Evolutionary conservation across 2,113 vertebrate genomes (phyloP), one percentile per base, ranked within the genome.

Genomic region (Stercorarius parasiticus): DNA sequence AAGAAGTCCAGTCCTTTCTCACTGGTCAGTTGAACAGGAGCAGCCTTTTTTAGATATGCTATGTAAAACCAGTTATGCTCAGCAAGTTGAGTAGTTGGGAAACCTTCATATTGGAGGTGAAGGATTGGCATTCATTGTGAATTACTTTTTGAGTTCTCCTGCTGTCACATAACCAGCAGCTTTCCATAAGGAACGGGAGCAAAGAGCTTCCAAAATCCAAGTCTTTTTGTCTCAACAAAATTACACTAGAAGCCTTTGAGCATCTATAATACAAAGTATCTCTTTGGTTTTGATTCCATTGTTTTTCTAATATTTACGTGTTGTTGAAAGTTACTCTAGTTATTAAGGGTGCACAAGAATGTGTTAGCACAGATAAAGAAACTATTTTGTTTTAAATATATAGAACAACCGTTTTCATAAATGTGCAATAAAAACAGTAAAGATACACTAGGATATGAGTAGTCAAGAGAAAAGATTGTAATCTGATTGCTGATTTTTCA

Each of bases 11-110:
- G 97, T 96, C 97, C 97, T 97, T 96, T 96, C 95, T 94, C 79
- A 76, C 97, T 95, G 96, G 98, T 97, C 96, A 96, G 95, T 97
- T 96, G 98, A 98, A 97, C 96, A 95, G 93, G 94, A 97, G 95
- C 80, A 92, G 96, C 96, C 95, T 77, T 92, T 91, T 93, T 23
- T 59, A 88, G 82, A 94, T n/a, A 80, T 15, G 47, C 36, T 79
- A 80, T 49, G 77, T 83, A 69, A 95, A 96, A 90, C 96, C 96
- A 97, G 97, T 98, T 97, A 97, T 96, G 96, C 97, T 98, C 97
- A 97, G 97, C 89, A 90, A 97, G 96, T 95, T 92, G 66, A 87
- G 50, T 92, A 78, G 88, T 85, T 70, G 59, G 74, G 65, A 84
- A 91, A 55, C 88, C 95, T 97, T 97, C 93, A 86, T 93, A 89